These are phyloP conservation scores for Poecilia latipinna DNA, from an alignment of 2,113 vertebrate species.

Conservation along the genomic window DNA sequence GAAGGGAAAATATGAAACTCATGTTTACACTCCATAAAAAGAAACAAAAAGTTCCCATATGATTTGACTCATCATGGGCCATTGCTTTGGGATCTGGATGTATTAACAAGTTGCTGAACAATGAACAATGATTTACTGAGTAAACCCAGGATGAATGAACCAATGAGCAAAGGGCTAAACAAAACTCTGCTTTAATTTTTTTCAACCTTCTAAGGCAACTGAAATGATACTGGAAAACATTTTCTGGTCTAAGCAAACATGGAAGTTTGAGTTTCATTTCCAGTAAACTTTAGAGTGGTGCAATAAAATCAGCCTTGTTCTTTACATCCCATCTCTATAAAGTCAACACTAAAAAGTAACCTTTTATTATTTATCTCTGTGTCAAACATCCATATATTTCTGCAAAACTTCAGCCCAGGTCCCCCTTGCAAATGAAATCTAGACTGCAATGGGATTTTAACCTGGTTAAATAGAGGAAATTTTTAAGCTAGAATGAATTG, in stretches of 20 bases:
- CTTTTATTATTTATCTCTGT: background rate
- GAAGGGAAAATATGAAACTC: background rate
- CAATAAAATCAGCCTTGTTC: too few species aligned
- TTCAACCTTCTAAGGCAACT: background rate
- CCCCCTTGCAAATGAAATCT: too few species aligned
- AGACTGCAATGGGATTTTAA: too few species aligned
- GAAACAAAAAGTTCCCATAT: too few species aligned
- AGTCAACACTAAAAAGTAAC: background rate
- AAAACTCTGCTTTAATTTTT: too few species aligned
- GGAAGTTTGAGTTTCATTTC: background rate
- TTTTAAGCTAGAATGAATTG: too few species aligned
- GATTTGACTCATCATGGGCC: background rate
- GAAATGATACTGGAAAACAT: background rate
- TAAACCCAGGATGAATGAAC: too few species aligned
- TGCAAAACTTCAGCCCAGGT: too few species aligned
- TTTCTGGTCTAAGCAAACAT: background rate
- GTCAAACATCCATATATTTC: background rate
- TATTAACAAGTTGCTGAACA: background rate
- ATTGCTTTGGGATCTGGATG: background rate
- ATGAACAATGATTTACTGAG: too few species aligned
- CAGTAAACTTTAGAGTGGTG: background rate
- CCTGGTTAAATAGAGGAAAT: too few species aligned
- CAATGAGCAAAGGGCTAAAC: too few species aligned
- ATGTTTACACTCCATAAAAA: background rate
- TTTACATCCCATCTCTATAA: background rate